Conservation (phyloP, 2,797 vertebrate species). For the Salmo trutta region DNA sequence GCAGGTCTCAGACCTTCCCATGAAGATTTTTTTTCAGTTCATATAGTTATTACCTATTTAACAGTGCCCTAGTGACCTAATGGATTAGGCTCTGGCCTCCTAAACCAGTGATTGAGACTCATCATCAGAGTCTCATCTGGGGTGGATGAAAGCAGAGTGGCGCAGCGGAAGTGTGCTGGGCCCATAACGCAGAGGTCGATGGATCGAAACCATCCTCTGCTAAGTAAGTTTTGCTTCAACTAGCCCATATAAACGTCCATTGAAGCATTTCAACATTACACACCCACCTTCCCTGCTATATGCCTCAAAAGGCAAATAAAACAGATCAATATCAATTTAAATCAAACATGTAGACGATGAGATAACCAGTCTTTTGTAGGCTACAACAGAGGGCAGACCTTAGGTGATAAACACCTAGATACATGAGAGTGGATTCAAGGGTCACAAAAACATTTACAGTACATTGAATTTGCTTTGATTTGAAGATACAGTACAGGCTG, state of each 20-base stretch:
- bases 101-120: constrained; percentile 48
- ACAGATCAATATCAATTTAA: not conserved
- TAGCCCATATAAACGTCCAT: too few relatives aligned
- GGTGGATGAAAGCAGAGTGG: constrained; percentile 75
- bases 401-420: too few relatives aligned
- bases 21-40: too few relatives aligned
- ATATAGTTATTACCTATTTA: too few relatives aligned
- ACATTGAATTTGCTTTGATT: too few relatives aligned
- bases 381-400: not conserved
- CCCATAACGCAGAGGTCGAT: constrained; percentile 63
- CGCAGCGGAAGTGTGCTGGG: constrained; percentile 82
- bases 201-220: too few relatives aligned
- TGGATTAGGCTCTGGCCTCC: constrained; percentile 49
- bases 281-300: too few relatives aligned
- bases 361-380: not conserved
- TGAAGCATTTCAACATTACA: too few relatives aligned
- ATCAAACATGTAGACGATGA: not conserved
- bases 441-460: not conserved
- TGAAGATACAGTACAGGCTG: too few relatives aligned
- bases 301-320: not conserved
- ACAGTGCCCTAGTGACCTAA: constrained; percentile 16
- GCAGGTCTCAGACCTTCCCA: too few relatives aligned
- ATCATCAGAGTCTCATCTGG: constrained; percentile 40
- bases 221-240: too few relatives aligned
- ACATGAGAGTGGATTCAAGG: not conserved